A percentile compares a stretch with the other conserved stretches of the same genome.
phyloP scores from a whole-genome alignment of 2,888 invertebrate genomes.

The Sthenelais limicola region DNA sequence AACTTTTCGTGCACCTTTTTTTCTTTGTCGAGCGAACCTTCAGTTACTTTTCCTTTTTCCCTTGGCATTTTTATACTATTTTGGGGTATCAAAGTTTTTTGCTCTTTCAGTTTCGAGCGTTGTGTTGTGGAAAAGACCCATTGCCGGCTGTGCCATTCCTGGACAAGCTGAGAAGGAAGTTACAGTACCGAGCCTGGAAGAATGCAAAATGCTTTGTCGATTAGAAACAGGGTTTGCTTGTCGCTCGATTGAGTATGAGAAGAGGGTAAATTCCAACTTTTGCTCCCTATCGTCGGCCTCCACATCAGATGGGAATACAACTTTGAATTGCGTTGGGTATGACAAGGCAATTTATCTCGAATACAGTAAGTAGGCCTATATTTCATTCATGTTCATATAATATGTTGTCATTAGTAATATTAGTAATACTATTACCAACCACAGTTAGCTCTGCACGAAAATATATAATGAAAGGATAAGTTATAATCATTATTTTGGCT shows the following conservation, averaged over 20 bases:
- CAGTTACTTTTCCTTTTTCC: too few species aligned
- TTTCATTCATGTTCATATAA: too few species aligned
- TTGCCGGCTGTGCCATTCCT: slow-evolving; percentile 6
- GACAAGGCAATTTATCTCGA: background rate
- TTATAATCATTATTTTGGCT: too few species aligned
- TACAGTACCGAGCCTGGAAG: background rate
- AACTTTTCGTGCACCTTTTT: too few species aligned
- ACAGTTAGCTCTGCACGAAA: too few species aligned
- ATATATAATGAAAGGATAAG: too few species aligned
- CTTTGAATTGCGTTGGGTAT: slow-evolving; percentile 9
- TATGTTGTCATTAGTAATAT: too few species aligned
- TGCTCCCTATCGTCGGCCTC: slow-evolving; percentile 2
- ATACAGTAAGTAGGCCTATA: slow-evolving; percentile 2
- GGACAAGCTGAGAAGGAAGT: background rate
- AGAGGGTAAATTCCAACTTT: background rate
- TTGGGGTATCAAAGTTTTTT: background rate
- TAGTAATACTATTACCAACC: too few species aligned
- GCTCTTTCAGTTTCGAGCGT: background rate
- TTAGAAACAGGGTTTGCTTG: slow-evolving; percentile 42
- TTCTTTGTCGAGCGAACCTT: too few species aligned
- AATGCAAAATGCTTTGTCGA: slow-evolving; percentile 36
- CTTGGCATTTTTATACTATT: too few species aligned
- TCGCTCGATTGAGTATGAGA: slow-evolving; percentile 38
- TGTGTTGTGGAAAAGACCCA: background rate
- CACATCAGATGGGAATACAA: background rate